Base-by-base conservation (phyloP, 2,888 invertebrate genomes). In the Protophormia terraenovae region DNA sequence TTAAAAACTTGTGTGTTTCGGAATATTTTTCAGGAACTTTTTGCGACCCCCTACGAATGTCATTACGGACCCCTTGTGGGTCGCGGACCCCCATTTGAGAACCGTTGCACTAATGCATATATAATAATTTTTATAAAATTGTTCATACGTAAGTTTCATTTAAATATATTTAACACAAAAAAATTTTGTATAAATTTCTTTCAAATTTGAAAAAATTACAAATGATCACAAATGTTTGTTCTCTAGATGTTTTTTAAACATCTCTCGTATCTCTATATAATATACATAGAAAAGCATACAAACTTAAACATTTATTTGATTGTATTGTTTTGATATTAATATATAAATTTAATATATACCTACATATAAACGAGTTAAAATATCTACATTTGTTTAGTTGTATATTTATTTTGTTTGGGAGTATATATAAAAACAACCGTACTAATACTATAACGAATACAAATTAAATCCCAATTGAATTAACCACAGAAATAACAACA, bases 401-500 rank as follows among this genome's bases (percentile, higher is more conserved):
- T 47, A 19, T 71, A 27, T 22, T 16, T 35, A 14, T 47, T 60
- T 12, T 60, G 19, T 50, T 64, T n/a, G 5, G 8, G 16, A n/a
- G 14, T 24, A 29, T 29, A n/a, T 12, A 12, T 27, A 50, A 29
- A 53, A 50, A 60, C n/a, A 69, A 69, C 14, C 29, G 41, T 60
- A 24, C 32, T 35, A 41, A 55, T 58, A 32, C 55, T 35, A 8
- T 12, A n/a, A 55, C 32, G 62, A 69, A 69, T 55, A 84, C 66
- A 80, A 66, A 76, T 84, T 80, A 84, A 80, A 76, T 80, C 62
- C 75, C 80, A 80, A 84, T 84, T 84, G 80, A 64, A 66, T 66
- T 41, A 76, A 84, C 80, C 71, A 45, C 75, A 72, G 19, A 62
- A 66, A 38, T 19, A 22, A 62, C 55, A 55, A 67, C 29, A 83